Conservation (phyloP, 2,888 invertebrate genomes). For the Autographa pulchrina region DNA sequence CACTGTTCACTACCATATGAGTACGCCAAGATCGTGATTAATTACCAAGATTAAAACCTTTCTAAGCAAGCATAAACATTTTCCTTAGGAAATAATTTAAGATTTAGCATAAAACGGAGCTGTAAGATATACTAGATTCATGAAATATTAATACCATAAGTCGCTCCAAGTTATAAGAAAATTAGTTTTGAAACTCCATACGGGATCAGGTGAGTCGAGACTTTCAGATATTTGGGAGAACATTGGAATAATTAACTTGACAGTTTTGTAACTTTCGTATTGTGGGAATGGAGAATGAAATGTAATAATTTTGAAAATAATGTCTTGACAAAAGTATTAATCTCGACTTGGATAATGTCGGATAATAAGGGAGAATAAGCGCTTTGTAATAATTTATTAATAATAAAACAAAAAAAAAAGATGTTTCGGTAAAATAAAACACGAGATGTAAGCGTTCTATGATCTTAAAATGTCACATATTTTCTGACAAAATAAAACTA, state of each 20-base stretch:
- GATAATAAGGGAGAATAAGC: too few relatives aligned
- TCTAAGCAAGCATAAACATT: neutral
- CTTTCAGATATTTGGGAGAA: neutral
- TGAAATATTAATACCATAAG: conserved; percentile 52
- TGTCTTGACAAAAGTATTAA: too few relatives aligned
- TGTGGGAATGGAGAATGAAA: neutral
- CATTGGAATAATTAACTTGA: neutral
- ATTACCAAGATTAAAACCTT: conserved; percentile 23
- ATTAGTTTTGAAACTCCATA: conserved; percentile 42
- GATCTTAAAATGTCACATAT: too few relatives aligned
- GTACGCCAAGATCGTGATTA: conserved; percentile 22
- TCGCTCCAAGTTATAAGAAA: conserved; percentile 41
- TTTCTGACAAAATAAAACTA: too few relatives aligned
- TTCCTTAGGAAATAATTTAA: conserved; percentile 36
- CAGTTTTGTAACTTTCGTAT: neutral
- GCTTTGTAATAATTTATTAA: too few relatives aligned
- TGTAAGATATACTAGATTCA: conserved; percentile 37
- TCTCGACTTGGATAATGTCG: too few relatives aligned
- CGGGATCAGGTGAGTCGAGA: conserved; percentile 18
- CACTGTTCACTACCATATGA: conserved; percentile 14
- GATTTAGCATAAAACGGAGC: conserved; percentile 31
- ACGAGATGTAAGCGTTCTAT: too few relatives aligned
- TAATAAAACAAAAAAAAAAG: too few relatives aligned
- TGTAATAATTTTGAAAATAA: too few relatives aligned
- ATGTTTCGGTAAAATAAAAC: too few relatives aligned